A percentile compares a stretch with the other conserved stretches of the same genome.
phyloP scores from a whole-genome alignment of 2,113 vertebrate species.

The Dicentrarchus labrax region DNA sequence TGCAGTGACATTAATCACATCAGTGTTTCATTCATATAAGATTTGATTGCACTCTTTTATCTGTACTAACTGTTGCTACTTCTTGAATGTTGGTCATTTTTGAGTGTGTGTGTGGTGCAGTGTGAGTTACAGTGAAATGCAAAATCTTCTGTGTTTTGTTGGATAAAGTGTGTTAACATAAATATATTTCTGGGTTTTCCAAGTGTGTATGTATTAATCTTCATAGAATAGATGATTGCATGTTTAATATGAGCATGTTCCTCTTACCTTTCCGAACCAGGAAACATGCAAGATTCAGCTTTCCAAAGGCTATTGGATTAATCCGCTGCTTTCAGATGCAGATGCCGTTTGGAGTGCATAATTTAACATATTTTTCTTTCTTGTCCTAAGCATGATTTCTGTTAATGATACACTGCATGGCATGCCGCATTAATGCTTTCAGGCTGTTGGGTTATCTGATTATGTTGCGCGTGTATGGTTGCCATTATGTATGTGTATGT shows the following conservation, averaged over 20 bases:
- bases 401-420: slow-evolving; percentile 54
- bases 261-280: slow-evolving; percentile 43
- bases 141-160: slow-evolving; percentile 9
- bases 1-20: background rate
- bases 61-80: background rate
- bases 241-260: slow-evolving; percentile 58
- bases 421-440: slow-evolving; percentile 54
- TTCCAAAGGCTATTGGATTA: background rate
- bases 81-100: background rate
- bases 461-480: slow-evolving; percentile 23
- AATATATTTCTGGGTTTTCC: slow-evolving; percentile 27
- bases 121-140: background rate
- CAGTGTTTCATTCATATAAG: slow-evolving; percentile 10
- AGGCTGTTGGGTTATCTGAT: slow-evolving; percentile 50
- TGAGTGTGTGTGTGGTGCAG: slow-evolving; percentile 42
- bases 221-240: slow-evolving; percentile 43
- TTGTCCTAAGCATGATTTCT: slow-evolving; percentile 62
- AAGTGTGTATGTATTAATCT: slow-evolving; percentile 26
- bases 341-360: slow-evolving; percentile 36
- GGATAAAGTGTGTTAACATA: background rate
- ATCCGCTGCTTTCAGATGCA: slow-evolving; percentile 57
- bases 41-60: background rate
- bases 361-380: slow-evolving; percentile 21
- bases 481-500: slow-evolving; percentile 26
- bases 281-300: slow-evolving; percentile 23